Base-by-base conservation (phyloP, 2,113 vertebrate species). In the Myrmecobius fasciatus region DNA sequence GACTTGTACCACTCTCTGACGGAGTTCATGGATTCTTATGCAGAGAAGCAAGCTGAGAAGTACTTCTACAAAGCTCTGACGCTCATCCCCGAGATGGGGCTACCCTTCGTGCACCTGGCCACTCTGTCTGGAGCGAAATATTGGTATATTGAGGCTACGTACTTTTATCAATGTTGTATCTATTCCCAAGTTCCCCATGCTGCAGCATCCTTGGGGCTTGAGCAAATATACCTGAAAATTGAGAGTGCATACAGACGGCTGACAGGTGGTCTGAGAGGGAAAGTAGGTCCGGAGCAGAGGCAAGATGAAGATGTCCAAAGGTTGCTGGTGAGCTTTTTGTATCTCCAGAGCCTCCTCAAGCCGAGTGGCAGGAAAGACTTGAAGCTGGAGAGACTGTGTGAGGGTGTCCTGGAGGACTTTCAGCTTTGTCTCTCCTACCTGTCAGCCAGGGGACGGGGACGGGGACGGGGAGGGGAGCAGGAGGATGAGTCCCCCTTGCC, bases 141-240 rank as follows among this genome's bases (percentile, higher is more conserved):
- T 97, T 99, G 98, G 95, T 98, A 98, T 0, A 98, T 99, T 0
- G 98, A 99, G 97, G 99, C 99, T 3, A 99, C 98, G 0, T 99
- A 99, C 95, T 99, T 99, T 98, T 99, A 99, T 97, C 98, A 99
- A 89, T 97, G 98, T 53, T 99, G 99, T 89, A 98, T 99, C 96
- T 98, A 99, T 95, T 99, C 98, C 0, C 98, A 99, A 48, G 97
- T 98, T 48, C 99, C 98, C 20, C 43, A 99, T 99, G 51, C 98
- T 98, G 75, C 98, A 99, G 1, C 98, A 25, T 98, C 98, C 0
- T 98, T 99, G 89, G 99, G 99, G 97, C 97, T 99, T 96, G 99
- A 98, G 97, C 96, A 97, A 46, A 98, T 99, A 53, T 99, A 99
- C 60, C 98, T 98, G 98, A 98, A 10, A 9, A 24, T 43, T 8